These are phyloP conservation scores for Ecliptopera silaceata DNA, from an alignment of 2,888 invertebrate species.

Conservation along the genomic window DNA sequence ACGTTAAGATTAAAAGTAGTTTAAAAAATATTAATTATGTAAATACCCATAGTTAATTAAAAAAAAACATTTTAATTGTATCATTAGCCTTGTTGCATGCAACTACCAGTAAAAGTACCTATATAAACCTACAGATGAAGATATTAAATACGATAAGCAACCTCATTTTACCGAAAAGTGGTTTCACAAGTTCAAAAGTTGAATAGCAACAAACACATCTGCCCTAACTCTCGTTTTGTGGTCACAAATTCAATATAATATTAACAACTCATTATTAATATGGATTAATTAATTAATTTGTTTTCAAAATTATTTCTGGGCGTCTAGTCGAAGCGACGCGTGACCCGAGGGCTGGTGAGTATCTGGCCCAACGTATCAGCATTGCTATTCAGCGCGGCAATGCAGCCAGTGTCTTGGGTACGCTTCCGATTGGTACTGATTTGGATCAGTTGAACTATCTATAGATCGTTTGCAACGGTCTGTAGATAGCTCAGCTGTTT, in stretches of 20 bases:
- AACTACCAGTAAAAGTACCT: conserved; percentile 6
- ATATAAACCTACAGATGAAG: not conserved
- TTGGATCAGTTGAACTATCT: too few species aligned
- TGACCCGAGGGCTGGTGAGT: too few species aligned
- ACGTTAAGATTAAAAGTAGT: not conserved
- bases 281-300: too few species aligned
- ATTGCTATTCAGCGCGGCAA: too few species aligned
- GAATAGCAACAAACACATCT: conserved; percentile 16
- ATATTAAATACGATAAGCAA: not conserved
- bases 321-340: too few species aligned
- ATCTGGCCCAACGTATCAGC: too few species aligned
- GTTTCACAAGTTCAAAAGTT: conserved; percentile 8
- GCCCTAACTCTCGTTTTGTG: conserved; percentile 11
- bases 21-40: not conserved
- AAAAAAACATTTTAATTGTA: not conserved
- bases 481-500: too few species aligned
- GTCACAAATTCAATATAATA: conserved; percentile 31
- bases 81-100: conserved; percentile 12
- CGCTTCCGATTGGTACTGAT: too few species aligned
- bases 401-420: too few species aligned
- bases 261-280: conserved; percentile 33
- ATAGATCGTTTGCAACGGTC: too few species aligned
- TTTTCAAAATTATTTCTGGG: too few species aligned
- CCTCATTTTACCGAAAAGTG: conserved; percentile 5
- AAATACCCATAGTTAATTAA: not conserved